Conservation (phyloP, 2,113 vertebrate species). For the Sciurus niger region DNA sequence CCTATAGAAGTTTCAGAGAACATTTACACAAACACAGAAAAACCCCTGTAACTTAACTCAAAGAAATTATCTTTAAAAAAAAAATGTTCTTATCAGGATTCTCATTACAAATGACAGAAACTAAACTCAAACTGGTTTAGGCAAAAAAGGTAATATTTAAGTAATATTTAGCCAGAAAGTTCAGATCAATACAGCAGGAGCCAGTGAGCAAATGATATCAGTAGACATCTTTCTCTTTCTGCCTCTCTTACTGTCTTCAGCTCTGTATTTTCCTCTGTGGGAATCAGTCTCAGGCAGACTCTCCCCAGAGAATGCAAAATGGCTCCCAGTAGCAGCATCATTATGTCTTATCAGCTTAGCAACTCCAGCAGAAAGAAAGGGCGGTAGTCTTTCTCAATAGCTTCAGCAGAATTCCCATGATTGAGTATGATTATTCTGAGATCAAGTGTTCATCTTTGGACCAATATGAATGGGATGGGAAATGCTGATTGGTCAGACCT, state of each 20-base stretch:
- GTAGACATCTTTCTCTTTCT: not conserved
- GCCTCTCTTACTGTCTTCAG: not conserved
- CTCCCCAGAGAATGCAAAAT: not conserved
- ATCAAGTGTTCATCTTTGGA: not conserved
- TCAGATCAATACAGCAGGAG: not conserved
- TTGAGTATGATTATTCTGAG: not conserved
- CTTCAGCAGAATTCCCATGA: not conserved
- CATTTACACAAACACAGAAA: not conserved
- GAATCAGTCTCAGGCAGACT: not conserved
- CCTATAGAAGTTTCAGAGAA: not conserved
- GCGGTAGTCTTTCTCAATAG: not conserved
- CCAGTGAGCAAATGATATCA: not conserved
- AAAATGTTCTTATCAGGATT: not conserved
- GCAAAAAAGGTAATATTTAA: not conserved
- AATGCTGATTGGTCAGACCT: not conserved
- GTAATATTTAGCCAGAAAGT: not conserved
- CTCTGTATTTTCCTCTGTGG: not conserved
- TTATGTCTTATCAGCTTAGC: not conserved
- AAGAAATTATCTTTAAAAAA: not conserved
- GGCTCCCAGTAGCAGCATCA: no score
- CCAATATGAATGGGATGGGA: not conserved
- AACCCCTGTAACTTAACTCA: not conserved
- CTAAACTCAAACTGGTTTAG: not conserved
- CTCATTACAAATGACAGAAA: not conserved
- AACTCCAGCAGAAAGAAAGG: not conserved